Base-by-base conservation (phyloP, 2,113 vertebrate genomes). In the Rhinolophus sinicus region DNA sequence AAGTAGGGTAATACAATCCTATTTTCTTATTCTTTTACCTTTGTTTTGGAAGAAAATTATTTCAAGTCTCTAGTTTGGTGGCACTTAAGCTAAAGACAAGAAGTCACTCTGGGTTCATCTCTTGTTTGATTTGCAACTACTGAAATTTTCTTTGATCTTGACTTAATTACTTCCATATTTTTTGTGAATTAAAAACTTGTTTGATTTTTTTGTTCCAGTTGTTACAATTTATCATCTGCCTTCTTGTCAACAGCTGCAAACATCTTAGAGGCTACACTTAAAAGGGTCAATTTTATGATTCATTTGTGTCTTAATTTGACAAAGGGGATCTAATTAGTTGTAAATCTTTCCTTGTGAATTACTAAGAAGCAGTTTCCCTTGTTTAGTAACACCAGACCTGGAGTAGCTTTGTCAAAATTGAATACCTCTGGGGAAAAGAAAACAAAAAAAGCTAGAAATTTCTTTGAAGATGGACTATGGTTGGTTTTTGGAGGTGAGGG, bases 261-360 rank as follows among this genome's bases (percentile, higher is more conserved):
- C 69, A 80, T 95, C 86, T 93, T 93, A 87, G 78, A 92, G 8
- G 7, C 62, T 78, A 21, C 38, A 87, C 44, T 92, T 88, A 94
- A 97, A 91, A 95, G 85, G 73, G 86, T 97, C 95, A 85, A 40
- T 86, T 78, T 94, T 90, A 75, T 72, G 65, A 97, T 90, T 92
- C 70, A 90, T 94, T 72, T 95, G 72, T 86, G 83, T 91, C 82
- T 98, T 93, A 86, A 69, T 95, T 96, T 94, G 83, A 72, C 28
- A 77, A 83, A 86, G 52, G 82, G 77, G 78, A 62, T 67, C 44
- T 93, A 96, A 96, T 97, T 94, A 80, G 64, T 80, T 92, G 40
- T 85, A 85, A 88, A 70, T 90, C 65, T 95, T 82, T 75, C 80
- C 78, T 69, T 72, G 44, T 96, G 93, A 96, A 44, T 92, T 82